A percentile compares a stretch with the other conserved stretches of the same genome.
phyloP scores from a whole-genome alignment of 2,888 invertebrate genomes.

The Phaedon cochleariae region DNA sequence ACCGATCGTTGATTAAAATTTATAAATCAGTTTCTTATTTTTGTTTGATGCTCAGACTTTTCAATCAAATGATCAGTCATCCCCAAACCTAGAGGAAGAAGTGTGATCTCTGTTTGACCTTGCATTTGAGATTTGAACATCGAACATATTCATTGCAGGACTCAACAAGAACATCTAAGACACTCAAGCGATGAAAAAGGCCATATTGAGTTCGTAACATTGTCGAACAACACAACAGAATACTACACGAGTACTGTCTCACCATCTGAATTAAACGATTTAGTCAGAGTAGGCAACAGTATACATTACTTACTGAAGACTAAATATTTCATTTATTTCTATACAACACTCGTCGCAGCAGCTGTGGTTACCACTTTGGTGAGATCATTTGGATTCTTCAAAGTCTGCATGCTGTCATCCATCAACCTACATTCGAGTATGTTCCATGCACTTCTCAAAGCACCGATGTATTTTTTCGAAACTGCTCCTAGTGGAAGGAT shows the following conservation, averaged over 20 bases:
- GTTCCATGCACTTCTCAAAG: constrained; percentile 74
- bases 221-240: background rate
- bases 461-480: constrained; percentile 78
- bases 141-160: background rate
- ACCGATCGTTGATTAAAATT: too few species aligned
- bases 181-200: background rate
- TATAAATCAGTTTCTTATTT: too few species aligned
- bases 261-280: background rate
- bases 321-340: constrained; percentile 58
- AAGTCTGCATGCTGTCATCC: constrained; percentile 79
- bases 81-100: too few species aligned
- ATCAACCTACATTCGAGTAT: constrained; percentile 77
- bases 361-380: constrained; percentile 69
- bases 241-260: background rate
- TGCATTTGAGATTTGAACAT: too few species aligned
- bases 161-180: background rate
- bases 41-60: too few species aligned
- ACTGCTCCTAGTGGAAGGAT: constrained; percentile 82
- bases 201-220: background rate
- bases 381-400: constrained; percentile 75
- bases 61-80: too few species aligned
- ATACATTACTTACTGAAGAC: constrained; percentile 28
- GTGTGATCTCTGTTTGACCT: too few species aligned
- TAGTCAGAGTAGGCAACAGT: background rate
- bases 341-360: constrained; percentile 66